A percentile compares a stretch with the other conserved stretches of the same genome.
Conservation (phyloP, 1,140 invertebrate species). For the Brachionus angularis region DNA sequence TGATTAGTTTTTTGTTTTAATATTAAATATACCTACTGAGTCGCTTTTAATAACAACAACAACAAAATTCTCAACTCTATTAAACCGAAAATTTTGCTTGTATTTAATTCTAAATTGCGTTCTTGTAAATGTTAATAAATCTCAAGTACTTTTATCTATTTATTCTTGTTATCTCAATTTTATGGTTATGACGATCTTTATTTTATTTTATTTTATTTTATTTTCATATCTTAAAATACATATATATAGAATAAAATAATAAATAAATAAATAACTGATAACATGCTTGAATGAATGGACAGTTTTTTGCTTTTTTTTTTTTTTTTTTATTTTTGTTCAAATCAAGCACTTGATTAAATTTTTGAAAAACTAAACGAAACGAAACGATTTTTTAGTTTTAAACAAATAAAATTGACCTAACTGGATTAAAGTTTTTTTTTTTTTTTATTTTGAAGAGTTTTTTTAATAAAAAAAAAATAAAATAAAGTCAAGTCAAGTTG, state of each 20-base stretch:
- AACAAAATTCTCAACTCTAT: too few species aligned
- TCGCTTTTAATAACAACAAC: too few species aligned
- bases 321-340: constrained; percentile 23
- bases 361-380: constrained; percentile 6
- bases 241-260: too few species aligned
- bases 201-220: neutral
- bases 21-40: constrained; percentile 9
- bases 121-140: too few species aligned
- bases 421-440: neutral
- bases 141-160: constrained; percentile 24
- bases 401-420: constrained; percentile 42
- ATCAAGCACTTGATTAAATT: neutral
- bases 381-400: neutral
- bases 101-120: too few species aligned
- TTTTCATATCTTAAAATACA: constrained; percentile 23
- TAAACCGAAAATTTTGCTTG: too few species aligned
- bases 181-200: constrained; percentile 29
- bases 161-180: constrained; percentile 29
- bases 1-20: too few species aligned
- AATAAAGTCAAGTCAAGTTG: constrained; percentile 30
- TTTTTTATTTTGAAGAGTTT: neutral
- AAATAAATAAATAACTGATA: constrained; percentile 24
- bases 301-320: constrained; percentile 11
- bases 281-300: constrained; percentile 35
- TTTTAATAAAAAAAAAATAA: constrained; percentile 31